These are phyloP conservation scores for Hymenochirus boettgeri DNA, from an alignment of 2,113 vertebrate genomes.

Conservation along the genomic window DNA sequence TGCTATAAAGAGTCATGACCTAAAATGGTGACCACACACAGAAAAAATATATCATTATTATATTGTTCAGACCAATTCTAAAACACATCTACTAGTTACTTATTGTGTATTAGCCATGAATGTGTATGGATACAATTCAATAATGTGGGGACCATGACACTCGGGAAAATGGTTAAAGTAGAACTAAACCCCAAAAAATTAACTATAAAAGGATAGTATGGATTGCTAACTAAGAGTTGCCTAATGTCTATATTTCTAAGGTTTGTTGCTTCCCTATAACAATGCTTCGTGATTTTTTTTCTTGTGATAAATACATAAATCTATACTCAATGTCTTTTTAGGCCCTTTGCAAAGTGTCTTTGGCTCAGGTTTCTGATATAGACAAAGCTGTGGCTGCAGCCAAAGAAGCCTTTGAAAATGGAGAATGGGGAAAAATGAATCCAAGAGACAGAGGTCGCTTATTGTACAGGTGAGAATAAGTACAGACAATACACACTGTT, in stretches of 20 bases:
- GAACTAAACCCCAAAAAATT: not conserved
- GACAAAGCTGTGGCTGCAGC: constrained; percentile 67
- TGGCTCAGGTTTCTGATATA: constrained; percentile 69
- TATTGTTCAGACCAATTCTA: too few species aligned
- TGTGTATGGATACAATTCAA: too few species aligned
- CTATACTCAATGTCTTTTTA: constrained; percentile 43
- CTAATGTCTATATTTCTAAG: too few species aligned
- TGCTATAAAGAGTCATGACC: too few species aligned
- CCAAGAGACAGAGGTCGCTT: constrained; percentile 69
- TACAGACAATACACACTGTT: not conserved
- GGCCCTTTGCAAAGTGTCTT: constrained; percentile 69
- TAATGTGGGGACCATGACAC: too few species aligned
- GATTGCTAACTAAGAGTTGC: too few species aligned
- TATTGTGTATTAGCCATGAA: too few species aligned
- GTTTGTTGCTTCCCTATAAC: not conserved
- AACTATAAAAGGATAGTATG: too few species aligned
- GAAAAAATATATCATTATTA: too few species aligned
- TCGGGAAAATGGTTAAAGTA: not conserved
- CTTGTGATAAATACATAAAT: too few species aligned
- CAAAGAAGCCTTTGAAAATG: constrained; percentile 70
- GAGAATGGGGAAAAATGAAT: constrained; percentile 76
- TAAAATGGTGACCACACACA: too few species aligned
- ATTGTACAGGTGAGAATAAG: constrained; percentile 66
- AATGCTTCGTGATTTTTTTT: not conserved
- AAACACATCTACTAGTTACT: too few species aligned